Conservation (phyloP, 2,797 vertebrate genomes). For the Linurgus olivaceus region DNA sequence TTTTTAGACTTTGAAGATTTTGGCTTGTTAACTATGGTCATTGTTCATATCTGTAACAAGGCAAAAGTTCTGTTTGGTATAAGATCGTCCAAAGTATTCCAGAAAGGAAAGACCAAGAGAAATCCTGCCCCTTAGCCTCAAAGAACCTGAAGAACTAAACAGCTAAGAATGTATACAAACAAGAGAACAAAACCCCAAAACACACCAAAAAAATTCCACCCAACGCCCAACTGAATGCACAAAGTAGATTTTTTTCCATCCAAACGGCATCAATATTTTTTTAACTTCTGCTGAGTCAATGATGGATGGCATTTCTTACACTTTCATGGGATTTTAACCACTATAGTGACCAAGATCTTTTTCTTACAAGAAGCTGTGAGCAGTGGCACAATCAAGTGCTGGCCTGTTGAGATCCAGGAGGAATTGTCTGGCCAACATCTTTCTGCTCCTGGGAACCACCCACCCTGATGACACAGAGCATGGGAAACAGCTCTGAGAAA, state of each 20-base stretch:
- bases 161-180: background rate
- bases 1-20: constrained; percentile 92
- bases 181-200: background rate
- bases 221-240: background rate
- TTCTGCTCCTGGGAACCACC: background rate
- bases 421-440: background rate
- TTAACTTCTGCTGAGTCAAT: background rate
- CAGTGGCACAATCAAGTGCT: background rate
- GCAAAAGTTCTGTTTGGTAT: background rate
- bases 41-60: constrained; percentile 90
- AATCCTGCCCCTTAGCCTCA: background rate
- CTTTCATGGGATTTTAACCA: background rate
- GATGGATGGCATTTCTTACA: background rate
- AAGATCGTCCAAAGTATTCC: background rate
- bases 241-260: background rate
- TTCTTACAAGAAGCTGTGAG: background rate
- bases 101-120: background rate
- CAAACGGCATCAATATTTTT: background rate
- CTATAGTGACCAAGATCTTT: background rate
- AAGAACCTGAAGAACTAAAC: background rate
- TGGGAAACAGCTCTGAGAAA: background rate
- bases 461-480: background rate
- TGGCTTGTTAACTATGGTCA: constrained; percentile 98
- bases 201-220: background rate
- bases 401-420: background rate